These are phyloP conservation scores for Morpho achilles DNA, from an alignment of 2,888 invertebrate species.

Conservation along the genomic window DNA sequence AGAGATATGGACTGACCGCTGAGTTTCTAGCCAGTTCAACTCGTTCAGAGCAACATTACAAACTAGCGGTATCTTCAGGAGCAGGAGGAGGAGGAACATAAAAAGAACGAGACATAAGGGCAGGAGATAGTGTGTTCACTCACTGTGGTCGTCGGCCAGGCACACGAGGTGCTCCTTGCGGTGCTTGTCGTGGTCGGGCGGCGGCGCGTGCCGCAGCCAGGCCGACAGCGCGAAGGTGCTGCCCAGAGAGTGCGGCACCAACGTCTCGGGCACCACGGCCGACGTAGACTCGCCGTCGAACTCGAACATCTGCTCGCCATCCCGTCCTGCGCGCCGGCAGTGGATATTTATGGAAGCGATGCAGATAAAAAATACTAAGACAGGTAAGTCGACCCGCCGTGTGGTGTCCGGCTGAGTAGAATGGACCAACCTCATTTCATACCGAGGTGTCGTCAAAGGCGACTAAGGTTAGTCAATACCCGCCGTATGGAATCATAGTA, in stretches of 20 bases:
- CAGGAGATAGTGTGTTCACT: conserved; percentile 49
- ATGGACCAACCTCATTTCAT: too few relatives aligned
- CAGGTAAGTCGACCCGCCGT: too few relatives aligned
- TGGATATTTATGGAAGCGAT: background rate
- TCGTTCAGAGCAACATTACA: background rate
- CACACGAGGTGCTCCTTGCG: conserved; percentile 98
- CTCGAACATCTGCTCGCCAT: conserved; percentile 95
- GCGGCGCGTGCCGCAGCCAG: conserved; percentile 95
- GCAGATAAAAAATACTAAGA: background rate
- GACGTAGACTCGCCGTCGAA: conserved; percentile 96
- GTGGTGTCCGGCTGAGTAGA: too few relatives aligned
- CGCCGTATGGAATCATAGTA: too few relatives aligned
- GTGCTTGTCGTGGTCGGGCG: conserved; percentile 89
- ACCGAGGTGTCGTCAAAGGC: too few relatives aligned
- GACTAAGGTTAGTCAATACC: too few relatives aligned
- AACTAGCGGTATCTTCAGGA: background rate
- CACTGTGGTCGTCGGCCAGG: conserved; percentile 98
- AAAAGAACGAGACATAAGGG: too few relatives aligned
- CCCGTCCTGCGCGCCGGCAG: conserved; percentile 64
- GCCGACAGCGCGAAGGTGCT: conserved; percentile 94
- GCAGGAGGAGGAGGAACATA: too few relatives aligned
- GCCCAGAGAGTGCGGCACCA: conserved; percentile 87
- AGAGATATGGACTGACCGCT: too few relatives aligned
- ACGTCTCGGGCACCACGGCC: conserved; percentile 85
- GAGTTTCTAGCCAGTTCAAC: too few relatives aligned